Conservation (phyloP, 2,113 vertebrate genomes). For the Hippocampus abdominalis region DNA sequence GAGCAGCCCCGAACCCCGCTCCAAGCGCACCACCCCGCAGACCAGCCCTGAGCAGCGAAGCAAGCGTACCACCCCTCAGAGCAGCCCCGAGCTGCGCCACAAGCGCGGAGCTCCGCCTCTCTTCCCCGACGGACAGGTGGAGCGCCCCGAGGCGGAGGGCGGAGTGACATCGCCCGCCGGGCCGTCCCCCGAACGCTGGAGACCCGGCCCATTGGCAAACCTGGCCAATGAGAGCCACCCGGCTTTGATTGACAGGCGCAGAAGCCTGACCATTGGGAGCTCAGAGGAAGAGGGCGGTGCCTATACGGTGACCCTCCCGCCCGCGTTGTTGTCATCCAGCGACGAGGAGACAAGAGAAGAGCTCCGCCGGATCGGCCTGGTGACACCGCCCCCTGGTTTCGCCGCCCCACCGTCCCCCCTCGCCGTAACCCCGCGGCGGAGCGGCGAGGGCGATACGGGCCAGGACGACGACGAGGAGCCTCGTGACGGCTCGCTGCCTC, state of each 20-base stretch:
- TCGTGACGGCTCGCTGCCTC: conserved; percentile 90
- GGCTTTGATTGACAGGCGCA: conserved; percentile 67
- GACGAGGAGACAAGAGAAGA: conserved; percentile 97
- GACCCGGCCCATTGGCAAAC: conserved; percentile 70
- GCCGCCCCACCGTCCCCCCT: conserved; percentile 74
- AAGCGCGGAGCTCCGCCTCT: conserved; percentile 61
- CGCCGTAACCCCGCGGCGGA: conserved; percentile 55
- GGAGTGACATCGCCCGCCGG: conserved; percentile 80
- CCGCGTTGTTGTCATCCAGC: conserved; percentile 89
- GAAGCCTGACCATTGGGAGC: conserved; percentile 87
- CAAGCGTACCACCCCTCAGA: conserved; percentile 86
- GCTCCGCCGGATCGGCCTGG: conserved; percentile 90
- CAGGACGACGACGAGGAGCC: conserved; percentile 86
- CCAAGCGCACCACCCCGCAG: conserved; percentile 75
- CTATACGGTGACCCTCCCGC: conserved; percentile 89
- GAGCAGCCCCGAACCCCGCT: conserved; percentile 82
- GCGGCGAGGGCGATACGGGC: conserved; percentile 75
- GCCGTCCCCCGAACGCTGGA: conserved; percentile 64
- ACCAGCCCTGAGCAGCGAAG: conserved; percentile 69
- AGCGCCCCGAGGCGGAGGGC: conserved; percentile 82
- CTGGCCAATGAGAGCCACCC: conserved; percentile 65
- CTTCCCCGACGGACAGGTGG: conserved; percentile 77
- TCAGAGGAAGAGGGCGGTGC: conserved; percentile 92
- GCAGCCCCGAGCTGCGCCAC: conserved; percentile 67
- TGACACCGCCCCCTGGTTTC: conserved; percentile 90